A percentile compares a stretch with the other conserved stretches of the same genome.
phyloP scores from a whole-genome alignment of 2,888 invertebrate genomes.

The Drosophila nigricruria region DNA sequence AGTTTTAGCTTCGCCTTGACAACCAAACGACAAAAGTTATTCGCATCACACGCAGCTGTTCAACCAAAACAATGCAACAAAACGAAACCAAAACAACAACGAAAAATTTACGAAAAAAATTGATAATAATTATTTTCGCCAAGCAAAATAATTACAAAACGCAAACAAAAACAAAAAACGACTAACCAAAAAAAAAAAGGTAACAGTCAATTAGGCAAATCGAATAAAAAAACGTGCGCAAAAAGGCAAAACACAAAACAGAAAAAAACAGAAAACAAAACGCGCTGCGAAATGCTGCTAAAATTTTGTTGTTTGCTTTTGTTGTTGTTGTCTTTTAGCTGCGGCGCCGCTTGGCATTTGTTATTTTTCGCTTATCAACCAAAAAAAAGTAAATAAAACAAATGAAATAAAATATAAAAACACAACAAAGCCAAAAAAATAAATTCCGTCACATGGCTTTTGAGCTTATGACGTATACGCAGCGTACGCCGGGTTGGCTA shows the following conservation, averaged over 20 bases:
- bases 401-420: not conserved
- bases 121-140: constrained; percentile 44
- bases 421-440: constrained; percentile 2
- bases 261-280: constrained; percentile 31
- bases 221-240: constrained; percentile 39
- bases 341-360: constrained; percentile 24
- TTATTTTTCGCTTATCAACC: constrained; percentile 32
- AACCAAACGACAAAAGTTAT: constrained; percentile 56
- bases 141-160: constrained; percentile 46
- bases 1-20: constrained; percentile 37
- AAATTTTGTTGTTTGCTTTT: constrained; percentile 5
- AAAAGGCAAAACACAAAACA: constrained; percentile 12
- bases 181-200: not conserved
- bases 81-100: constrained; percentile 4
- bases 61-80: constrained; percentile 17
- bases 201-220: constrained; percentile 46
- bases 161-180: constrained; percentile 16
- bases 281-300: constrained; percentile 20
- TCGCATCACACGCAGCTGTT: constrained; percentile 49
- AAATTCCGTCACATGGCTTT: constrained; percentile 24
- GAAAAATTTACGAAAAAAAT: constrained; percentile 6
- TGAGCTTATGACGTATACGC: constrained; percentile 54
- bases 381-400: constrained; percentile 1
- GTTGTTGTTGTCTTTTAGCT: constrained; percentile 8
- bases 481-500: constrained; percentile 15